Evolutionary conservation across 1,140 invertebrate genomes (phyloP).

Genomic region (Planococcus citri): DNA sequence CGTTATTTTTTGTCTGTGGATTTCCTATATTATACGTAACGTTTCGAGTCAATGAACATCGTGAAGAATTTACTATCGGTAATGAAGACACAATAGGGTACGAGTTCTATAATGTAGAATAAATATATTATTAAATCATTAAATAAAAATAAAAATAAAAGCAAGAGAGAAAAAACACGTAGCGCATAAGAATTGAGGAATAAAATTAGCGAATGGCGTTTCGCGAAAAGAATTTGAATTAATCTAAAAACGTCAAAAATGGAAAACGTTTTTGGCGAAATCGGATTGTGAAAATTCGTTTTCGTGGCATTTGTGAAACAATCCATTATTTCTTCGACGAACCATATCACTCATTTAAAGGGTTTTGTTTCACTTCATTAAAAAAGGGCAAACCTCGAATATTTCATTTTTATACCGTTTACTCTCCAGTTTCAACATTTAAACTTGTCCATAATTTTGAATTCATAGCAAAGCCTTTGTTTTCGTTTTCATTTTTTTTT

Average conservation of each 20-base stretch:
- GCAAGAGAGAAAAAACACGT: neutral
- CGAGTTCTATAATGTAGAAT: too few relatives aligned
- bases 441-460: neutral
- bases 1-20: neutral
- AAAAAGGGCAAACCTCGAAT: neutral
- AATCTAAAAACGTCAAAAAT: slow-evolving; percentile 19
- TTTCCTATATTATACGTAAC: neutral
- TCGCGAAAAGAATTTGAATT: neutral
- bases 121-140: neutral
- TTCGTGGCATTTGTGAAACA: neutral
- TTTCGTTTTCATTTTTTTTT: too few relatives aligned
- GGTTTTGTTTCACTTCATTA: neutral
- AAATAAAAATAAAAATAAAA: too few relatives aligned
- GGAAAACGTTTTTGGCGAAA: neutral
- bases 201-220: neutral
- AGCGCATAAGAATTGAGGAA: neutral
- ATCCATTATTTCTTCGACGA: slow-evolving; percentile 6
- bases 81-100: neutral
- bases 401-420: neutral
- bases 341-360: slow-evolving; percentile 3
- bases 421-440: neutral
- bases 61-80: neutral
- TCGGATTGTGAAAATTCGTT: slow-evolving; percentile 3
- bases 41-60: neutral
- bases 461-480: neutral